phyloP scores from a whole-genome alignment of 2,888 invertebrate species.

The Esperia sulphurella region DNA sequence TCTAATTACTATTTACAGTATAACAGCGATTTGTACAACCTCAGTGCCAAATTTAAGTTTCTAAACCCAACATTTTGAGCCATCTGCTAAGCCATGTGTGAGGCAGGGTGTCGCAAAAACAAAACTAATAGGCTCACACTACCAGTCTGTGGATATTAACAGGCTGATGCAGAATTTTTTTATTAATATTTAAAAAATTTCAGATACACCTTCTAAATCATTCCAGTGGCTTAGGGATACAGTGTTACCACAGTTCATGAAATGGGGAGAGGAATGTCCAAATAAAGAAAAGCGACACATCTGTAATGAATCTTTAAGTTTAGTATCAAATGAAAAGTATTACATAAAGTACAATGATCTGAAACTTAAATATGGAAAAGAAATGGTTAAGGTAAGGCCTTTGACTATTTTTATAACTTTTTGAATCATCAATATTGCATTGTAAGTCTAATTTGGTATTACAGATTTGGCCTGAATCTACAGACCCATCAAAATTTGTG shows the following conservation, averaged over 20 bases:
- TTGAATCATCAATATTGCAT: not conserved
- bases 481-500: conserved; percentile 96
- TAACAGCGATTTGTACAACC: too few relatives aligned
- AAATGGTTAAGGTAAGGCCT: conserved; percentile 81
- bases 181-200: not conserved
- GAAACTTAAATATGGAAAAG: conserved; percentile 87
- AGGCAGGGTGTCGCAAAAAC: too few relatives aligned
- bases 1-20: too few relatives aligned
- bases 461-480: conserved; percentile 93
- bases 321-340: conserved; percentile 85
- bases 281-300: conserved; percentile 24
- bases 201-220: conserved; percentile 42
- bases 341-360: conserved; percentile 84
- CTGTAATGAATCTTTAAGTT: conserved; percentile 79
- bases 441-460: not conserved
- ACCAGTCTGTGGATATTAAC: too few relatives aligned
- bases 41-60: too few relatives aligned
- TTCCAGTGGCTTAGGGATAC: conserved; percentile 76
- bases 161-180: too few relatives aligned
- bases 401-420: not conserved
- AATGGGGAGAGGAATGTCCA: conserved; percentile 78
- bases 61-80: too few relatives aligned
- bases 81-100: too few relatives aligned
- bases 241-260: conserved; percentile 80
- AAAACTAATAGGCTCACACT: too few relatives aligned